A percentile compares a stretch with the other conserved stretches of the same genome.
These are phyloP conservation scores for Chionis minor DNA, from an alignment of 2,113 vertebrate species.

Conservation along the genomic window DNA sequence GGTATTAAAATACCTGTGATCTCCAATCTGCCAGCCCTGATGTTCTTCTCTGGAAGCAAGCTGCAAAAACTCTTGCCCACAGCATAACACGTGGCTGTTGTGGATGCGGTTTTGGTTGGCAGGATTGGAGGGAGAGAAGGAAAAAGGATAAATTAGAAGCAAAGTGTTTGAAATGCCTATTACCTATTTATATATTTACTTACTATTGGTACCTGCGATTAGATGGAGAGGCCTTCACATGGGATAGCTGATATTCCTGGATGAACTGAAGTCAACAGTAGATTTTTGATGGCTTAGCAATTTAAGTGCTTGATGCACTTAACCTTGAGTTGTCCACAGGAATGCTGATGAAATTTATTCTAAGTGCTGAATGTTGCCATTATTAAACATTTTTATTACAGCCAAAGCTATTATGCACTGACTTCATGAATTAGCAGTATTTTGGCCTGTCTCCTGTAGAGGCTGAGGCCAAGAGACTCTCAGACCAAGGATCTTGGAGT, in stretches of 20 bases:
- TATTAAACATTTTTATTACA: not conserved
- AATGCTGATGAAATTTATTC: not conserved
- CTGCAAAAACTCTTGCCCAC: not conserved
- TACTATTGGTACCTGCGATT: not conserved
- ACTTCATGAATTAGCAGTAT: not conserved
- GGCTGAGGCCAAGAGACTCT: not conserved
- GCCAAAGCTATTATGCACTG: not conserved
- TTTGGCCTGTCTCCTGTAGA: not conserved
- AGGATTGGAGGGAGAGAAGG: not conserved
- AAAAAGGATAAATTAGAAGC: not conserved
- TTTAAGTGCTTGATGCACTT: not conserved
- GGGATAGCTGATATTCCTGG: not conserved
- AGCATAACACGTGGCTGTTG: not conserved
- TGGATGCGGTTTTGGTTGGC: not conserved
- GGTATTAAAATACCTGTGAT: not conserved
- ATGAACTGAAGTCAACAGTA: not conserved
- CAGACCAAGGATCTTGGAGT: not conserved
- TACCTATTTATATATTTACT: not conserved
- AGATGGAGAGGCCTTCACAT: not conserved
- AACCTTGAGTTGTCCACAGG: not conserved
- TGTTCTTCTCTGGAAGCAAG: not conserved
- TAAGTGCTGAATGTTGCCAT: not conserved
- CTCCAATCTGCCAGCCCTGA: not conserved
- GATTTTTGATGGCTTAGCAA: not conserved
- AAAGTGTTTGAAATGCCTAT: not conserved